These are phyloP conservation scores for Perccottus glenii DNA, from an alignment of 2,113 vertebrate genomes.

Conservation along the genomic window DNA sequence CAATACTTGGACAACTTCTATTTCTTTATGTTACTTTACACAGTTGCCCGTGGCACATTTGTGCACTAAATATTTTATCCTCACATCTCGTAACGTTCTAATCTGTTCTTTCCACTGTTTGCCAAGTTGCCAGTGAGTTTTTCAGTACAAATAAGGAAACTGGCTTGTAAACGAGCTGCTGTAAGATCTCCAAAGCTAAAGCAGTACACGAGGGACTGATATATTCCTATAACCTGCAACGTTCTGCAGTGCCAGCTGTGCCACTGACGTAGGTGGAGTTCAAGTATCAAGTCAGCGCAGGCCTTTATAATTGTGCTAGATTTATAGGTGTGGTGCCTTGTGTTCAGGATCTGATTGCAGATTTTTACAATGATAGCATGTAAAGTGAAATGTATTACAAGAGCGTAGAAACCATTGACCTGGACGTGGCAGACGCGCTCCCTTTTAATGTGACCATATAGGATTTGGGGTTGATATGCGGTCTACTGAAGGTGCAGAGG, in stretches of 20 bases:
- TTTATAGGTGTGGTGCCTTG: conserved; percentile 72
- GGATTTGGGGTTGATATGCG: conserved; percentile 45
- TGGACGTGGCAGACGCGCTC: conserved; percentile 48
- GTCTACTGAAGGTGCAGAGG: conserved; percentile 33
- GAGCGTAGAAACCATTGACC: conserved; percentile 36
- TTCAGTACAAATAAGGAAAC: conserved; percentile 43
- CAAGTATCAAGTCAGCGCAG: conserved; percentile 60
- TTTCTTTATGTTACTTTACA: conserved; percentile 40
- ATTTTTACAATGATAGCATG: conserved; percentile 63
- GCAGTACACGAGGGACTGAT: conserved; percentile 54
- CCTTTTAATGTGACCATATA: conserved; percentile 51
- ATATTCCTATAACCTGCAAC: conserved; percentile 42
- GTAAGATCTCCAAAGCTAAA: conserved; percentile 42
- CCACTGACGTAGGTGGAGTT: conserved; percentile 57
- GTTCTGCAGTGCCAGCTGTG: conserved; percentile 52
- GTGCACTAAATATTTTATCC: conserved; percentile 33
- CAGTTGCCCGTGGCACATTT: conserved; percentile 24
- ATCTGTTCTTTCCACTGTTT: conserved; percentile 60
- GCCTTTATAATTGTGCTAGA: conserved; percentile 67
- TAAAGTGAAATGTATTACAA: conserved; percentile 65
- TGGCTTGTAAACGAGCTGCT: conserved; percentile 42
- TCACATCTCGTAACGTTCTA: conserved; percentile 37
- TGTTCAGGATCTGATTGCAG: conserved; percentile 70
- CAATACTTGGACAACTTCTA: conserved; percentile 20
- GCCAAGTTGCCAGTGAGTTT: conserved; percentile 32